Base-by-base conservation (phyloP, 2,113 vertebrate species). In the Acrocephalus arundinaceus region DNA sequence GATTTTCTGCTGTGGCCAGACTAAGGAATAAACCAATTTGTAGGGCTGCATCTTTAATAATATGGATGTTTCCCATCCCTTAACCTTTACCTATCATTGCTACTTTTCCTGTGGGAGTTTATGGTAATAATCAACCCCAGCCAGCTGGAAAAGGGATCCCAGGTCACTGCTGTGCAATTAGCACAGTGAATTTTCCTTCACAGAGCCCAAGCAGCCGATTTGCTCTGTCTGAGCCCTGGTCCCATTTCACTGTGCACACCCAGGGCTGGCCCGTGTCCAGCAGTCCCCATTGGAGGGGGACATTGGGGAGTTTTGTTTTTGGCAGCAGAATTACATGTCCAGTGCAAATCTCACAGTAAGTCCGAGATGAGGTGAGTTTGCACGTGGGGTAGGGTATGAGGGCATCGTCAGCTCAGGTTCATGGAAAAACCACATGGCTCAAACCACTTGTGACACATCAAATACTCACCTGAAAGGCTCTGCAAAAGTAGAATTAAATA, bases 401-500 rank as follows among this genome's bases (percentile, higher is more conserved):
- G 33, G 45, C 49, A 48, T 49, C 3, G 4, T 35, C 51, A 63
- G 18, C 86, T 58, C 54, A 37, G 51, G 59, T 13, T 51, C 51
- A 39, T n/a, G 43, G 54, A 63, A 70, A 73, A 39, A 35, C 41
- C 17, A 52, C 33, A 9, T 6, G 33, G 57, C 43, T 86, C 75
- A 67, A 91, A 57, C 11, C 67, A 31, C 0, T n/a, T 37, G 15
- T 30, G 78, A 68, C 28, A 54, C 15, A 25, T 33, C 13, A 23
- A 91, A 82, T 93, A 95, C 89, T 96, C 78, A 96, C 89, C 89
- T 93, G 76, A 43, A 82, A 46, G 2, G 9, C 58, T 76, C 61
- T 59, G 23, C 28, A 58, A 54, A 88, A 75, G 66, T 8, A 43
- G 39, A 95, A 94, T 94, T 96, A 90, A 96, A 94, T 93, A 95